phyloP scores from a whole-genome alignment of 2,797 vertebrate genomes.

The Coluber constrictor region DNA sequence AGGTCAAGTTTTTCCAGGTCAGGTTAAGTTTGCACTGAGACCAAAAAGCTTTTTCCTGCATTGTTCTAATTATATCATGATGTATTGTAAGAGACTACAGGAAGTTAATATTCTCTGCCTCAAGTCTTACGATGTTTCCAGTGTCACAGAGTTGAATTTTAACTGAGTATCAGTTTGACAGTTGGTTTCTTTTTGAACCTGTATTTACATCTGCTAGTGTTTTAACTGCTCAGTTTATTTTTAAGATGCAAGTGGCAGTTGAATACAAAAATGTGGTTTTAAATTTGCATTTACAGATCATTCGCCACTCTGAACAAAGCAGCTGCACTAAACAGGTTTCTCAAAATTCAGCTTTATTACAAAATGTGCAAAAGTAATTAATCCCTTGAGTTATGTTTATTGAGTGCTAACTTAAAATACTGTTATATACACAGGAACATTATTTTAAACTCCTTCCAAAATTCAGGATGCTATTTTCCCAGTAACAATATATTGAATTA shows the following conservation, averaged over 20 bases:
- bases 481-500: not conserved
- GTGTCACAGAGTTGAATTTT: not conserved
- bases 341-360: not conserved
- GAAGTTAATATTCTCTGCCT: not conserved
- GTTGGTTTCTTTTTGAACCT: not conserved
- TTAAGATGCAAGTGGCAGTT: not conserved
- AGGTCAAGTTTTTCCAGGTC: too few relatives aligned
- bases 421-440: not conserved
- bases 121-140: not conserved
- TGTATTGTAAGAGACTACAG: not conserved
- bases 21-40: not conserved
- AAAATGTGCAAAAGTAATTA: not conserved
- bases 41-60: not conserved
- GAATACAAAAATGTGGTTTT: not conserved
- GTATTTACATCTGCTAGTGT: not conserved
- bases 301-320: not conserved
- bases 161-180: not conserved
- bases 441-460: not conserved
- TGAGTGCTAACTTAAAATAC: not conserved
- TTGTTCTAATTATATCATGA: not conserved
- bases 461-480: not conserved
- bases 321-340: not conserved
- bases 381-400: not conserved
- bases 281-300: not conserved
- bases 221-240: not conserved